Conservation (phyloP, 2,888 invertebrate species). For the Odontomyia ornata region DNA sequence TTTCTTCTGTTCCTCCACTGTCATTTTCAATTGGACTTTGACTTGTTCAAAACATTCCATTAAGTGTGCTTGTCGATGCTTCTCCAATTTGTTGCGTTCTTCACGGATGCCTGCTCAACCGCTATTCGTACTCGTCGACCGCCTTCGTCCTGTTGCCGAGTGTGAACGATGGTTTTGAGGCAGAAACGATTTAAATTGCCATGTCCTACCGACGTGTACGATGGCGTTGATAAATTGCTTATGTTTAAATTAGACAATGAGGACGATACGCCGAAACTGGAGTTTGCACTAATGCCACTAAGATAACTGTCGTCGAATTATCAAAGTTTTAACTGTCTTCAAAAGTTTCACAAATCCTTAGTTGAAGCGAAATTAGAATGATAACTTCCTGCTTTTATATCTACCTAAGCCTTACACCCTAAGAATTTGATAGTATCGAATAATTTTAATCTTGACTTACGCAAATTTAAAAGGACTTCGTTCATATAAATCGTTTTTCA, state of each 20-base stretch:
- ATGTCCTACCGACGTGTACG: constrained; percentile 16
- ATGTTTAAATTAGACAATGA: constrained; percentile 16
- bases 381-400: no score
- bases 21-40: constrained; percentile 83
- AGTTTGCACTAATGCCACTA: constrained; percentile 54
- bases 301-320: constrained; percentile 56
- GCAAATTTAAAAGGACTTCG: no score
- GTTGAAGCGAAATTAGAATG: no score
- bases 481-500: no score
- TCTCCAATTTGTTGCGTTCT: constrained; percentile 95
- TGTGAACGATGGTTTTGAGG: constrained; percentile 45
- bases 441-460: no score
- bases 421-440: no score
- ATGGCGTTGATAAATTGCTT: constrained; percentile 43
- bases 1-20: constrained; percentile 90
- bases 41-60: constrained; percentile 93
- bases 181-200: constrained; percentile 4
- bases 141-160: constrained; percentile 57
- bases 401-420: no score
- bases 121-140: constrained; percentile 64
- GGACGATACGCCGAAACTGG: constrained; percentile 49
- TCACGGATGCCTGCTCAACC: constrained; percentile 84
- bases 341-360: no score
- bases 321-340: no score
- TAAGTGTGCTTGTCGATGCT: constrained; percentile 91